Conservation (phyloP, 2,113 vertebrate species). For the Gasterosteus nipponicus region DNA sequence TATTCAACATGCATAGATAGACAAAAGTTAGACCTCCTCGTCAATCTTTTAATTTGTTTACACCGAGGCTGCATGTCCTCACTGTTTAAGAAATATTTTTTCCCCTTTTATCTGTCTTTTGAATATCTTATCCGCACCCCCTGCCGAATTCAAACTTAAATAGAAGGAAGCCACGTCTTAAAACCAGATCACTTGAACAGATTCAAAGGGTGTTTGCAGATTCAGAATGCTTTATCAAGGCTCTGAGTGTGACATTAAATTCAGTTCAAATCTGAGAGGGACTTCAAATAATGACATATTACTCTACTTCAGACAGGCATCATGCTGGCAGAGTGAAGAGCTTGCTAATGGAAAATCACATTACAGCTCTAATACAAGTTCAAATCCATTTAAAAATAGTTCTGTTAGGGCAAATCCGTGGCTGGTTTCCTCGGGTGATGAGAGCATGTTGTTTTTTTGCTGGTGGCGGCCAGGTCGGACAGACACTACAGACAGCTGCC, state of each 20-base stretch:
- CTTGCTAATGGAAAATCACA: constrained; percentile 52
- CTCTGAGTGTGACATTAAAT: constrained; percentile 61
- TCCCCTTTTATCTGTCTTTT: constrained; percentile 40
- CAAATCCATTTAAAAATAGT: constrained; percentile 54
- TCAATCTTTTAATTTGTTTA: constrained; percentile 51
- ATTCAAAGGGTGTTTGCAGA: constrained; percentile 60
- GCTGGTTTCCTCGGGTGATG: constrained; percentile 22
- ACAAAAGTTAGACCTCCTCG: constrained; percentile 44
- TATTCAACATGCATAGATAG: constrained; percentile 33
- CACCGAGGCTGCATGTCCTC: constrained; percentile 8
- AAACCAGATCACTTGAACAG: constrained; percentile 55
- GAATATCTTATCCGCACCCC: constrained; percentile 29
- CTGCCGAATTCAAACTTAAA: constrained; percentile 51
- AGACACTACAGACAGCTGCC: constrained; percentile 62
- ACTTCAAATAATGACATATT: constrained; percentile 62
- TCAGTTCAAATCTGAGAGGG: constrained; percentile 55
- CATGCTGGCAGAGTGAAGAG: constrained; percentile 46
- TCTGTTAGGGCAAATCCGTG: constrained; percentile 33
- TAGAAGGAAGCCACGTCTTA: constrained; percentile 35
- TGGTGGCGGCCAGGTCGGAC: constrained; percentile 31
- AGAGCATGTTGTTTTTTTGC: constrained; percentile 28
- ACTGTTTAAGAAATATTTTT: constrained; percentile 37
- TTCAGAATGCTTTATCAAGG: constrained; percentile 58
- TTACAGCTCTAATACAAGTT: constrained; percentile 48
- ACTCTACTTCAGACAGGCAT: constrained; percentile 45